Conservation (phyloP, 1,140 invertebrate species). For the Drosophila tropicalis region DNA sequence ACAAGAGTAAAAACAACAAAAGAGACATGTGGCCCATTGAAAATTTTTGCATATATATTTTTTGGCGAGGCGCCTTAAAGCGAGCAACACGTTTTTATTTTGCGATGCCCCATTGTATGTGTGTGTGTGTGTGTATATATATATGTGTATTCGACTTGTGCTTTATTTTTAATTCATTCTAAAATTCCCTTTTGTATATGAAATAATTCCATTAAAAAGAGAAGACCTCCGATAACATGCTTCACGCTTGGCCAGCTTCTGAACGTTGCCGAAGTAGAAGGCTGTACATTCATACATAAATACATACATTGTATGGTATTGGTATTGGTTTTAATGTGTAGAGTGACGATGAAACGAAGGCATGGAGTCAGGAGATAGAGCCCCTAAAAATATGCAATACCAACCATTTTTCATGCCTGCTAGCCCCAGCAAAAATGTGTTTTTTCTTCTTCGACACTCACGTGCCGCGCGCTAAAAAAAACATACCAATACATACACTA, state of each 20-base stretch:
- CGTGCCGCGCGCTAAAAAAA: slow-evolving; percentile 46
- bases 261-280: neutral
- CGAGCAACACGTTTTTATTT: slow-evolving; percentile 17
- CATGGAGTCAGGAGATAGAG: slow-evolving; percentile 26
- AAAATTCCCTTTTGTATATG: slow-evolving; percentile 43
- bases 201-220: slow-evolving; percentile 70
- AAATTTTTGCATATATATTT: slow-evolving; percentile 22
- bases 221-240: slow-evolving; percentile 59
- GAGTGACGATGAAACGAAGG: neutral
- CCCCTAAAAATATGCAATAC: slow-evolving; percentile 71
- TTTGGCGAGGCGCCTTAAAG: slow-evolving; percentile 31
- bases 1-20: slow-evolving; percentile 4
- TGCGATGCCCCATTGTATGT: neutral
- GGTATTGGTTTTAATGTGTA: neutral
- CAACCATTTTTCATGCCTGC: slow-evolving; percentile 66
- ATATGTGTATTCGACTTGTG: slow-evolving; percentile 16
- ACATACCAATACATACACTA: slow-evolving; percentile 17
- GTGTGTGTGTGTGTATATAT: slow-evolving; percentile 13
- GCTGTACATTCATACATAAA: neutral
- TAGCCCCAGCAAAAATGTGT: slow-evolving; percentile 28
- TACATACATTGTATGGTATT: neutral
- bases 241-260: slow-evolving; percentile 61
- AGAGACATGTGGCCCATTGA: slow-evolving; percentile 25
- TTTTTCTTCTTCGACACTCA: slow-evolving; percentile 34
- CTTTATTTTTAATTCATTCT: slow-evolving; percentile 15